A percentile compares a stretch with the other conserved stretches of the same genome.
Conservation (phyloP, 2,888 invertebrate genomes). For the Mantis religiosa region DNA sequence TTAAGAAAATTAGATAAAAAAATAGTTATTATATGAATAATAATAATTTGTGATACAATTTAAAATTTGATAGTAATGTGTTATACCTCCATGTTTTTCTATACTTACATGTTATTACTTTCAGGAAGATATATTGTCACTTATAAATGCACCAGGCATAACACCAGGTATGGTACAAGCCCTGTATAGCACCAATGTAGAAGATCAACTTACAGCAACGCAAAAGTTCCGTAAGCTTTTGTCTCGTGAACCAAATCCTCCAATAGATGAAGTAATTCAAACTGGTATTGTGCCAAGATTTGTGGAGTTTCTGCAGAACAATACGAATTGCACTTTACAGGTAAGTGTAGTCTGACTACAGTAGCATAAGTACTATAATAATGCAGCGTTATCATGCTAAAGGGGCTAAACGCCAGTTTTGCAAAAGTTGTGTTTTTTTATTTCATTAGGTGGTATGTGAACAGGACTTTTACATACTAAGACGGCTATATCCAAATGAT, state of each 20-base stretch:
- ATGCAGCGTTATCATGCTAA: too few species aligned
- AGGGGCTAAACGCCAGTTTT: too few species aligned
- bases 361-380: too few species aligned
- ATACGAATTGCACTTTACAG: slow-evolving; percentile 80
- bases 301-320: slow-evolving; percentile 83
- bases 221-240: slow-evolving; percentile 91
- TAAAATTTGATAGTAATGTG: too few species aligned
- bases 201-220: slow-evolving; percentile 79
- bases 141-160: slow-evolving; percentile 49
- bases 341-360: slow-evolving; percentile 45
- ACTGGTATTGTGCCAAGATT: slow-evolving; percentile 93
- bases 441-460: too few species aligned
- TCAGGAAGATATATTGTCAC: slow-evolving; percentile 29
- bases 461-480: too few species aligned
- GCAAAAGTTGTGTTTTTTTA: too few species aligned
- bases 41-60: too few species aligned
- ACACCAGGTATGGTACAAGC: slow-evolving; percentile 82
- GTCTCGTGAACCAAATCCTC: slow-evolving; percentile 93
- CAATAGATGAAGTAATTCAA: slow-evolving; percentile 92
- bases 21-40: too few species aligned
- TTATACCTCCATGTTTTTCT: too few species aligned
- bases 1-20: too few species aligned
- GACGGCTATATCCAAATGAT: too few species aligned
- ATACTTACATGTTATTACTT: neutral
- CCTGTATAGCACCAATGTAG: slow-evolving; percentile 69